Percentiles rank a stretch among this genome's conserved stretches.
These are phyloP conservation scores for Isaurus tuberculatus DNA, from an alignment of 92 coral and sea anemone genomes.

Conservation along the genomic window DNA sequence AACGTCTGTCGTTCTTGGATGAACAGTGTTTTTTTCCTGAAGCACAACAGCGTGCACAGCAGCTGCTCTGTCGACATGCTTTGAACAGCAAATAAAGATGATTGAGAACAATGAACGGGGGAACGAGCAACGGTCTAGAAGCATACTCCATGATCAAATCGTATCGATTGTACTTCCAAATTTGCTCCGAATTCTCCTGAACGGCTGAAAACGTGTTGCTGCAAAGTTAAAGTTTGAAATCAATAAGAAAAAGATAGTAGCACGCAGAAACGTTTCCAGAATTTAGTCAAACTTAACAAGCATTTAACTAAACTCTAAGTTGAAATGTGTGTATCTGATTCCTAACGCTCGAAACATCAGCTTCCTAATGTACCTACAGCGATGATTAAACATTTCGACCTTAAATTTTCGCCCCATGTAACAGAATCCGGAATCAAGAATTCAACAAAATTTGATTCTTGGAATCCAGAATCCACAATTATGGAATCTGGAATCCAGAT, in stretches of 20 bases:
- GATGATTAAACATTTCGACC: too few species aligned
- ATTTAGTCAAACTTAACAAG: background rate
- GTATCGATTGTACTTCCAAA: conserved; percentile 88
- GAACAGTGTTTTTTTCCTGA: conserved; percentile 9
- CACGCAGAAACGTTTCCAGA: background rate
- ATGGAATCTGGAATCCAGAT: too few species aligned
- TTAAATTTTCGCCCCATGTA: too few species aligned
- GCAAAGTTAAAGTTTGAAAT: background rate
- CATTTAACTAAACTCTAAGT: background rate
- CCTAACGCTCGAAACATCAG: too few species aligned
- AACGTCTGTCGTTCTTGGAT: conserved; percentile 19
- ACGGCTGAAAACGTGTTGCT: conserved; percentile 84
- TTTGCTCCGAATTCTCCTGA: conserved; percentile 80
- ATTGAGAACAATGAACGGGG: conserved; percentile 79
- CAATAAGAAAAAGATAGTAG: background rate
- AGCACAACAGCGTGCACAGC: conserved; percentile 38
- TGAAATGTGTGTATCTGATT: too few species aligned
- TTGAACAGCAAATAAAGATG: conserved; percentile 63
- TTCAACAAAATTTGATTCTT: too few species aligned
- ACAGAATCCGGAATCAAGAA: too few species aligned
- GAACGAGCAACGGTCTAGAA: conserved; percentile 82
- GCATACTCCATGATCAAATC: conserved; percentile 86
- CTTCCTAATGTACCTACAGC: too few species aligned
- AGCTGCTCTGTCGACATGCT: conserved; percentile 53
- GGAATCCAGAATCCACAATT: too few species aligned